phyloP scores from a whole-genome alignment of 2,113 vertebrate genomes.

The Osmerus eperlanus region DNA sequence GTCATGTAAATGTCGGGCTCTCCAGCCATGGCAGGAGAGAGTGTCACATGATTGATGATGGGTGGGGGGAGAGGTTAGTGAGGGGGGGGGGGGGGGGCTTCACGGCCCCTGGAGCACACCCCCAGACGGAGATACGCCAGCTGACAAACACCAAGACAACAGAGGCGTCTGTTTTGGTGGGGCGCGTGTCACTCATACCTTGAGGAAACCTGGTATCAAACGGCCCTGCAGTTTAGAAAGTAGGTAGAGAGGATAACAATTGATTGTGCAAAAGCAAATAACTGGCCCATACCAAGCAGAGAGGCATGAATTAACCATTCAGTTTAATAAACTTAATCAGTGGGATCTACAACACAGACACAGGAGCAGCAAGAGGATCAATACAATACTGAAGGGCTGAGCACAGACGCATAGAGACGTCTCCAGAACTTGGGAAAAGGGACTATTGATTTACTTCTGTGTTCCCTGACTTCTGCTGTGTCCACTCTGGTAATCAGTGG shows the following conservation, averaged over 20 bases:
- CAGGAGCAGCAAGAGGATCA: background rate
- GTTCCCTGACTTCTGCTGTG: constrained; percentile 4
- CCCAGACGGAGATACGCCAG: constrained; percentile 1
- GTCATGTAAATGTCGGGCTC: constrained; percentile 62
- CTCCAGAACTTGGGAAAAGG: background rate
- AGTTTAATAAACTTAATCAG: background rate
- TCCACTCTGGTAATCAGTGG: constrained; percentile 35
- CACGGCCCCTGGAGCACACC: constrained; percentile 55
- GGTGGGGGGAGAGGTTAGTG: constrained; percentile 77
- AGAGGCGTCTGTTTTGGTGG: too few relatives aligned
- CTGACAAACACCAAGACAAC: constrained; percentile 7
- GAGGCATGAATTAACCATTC: background rate
- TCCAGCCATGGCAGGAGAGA: constrained; percentile 61
- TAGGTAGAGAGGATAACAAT: too few relatives aligned
- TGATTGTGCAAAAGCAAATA: too few relatives aligned
- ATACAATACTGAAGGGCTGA: background rate
- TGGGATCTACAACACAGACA: background rate
- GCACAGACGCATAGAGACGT: background rate
- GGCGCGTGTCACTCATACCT: too few relatives aligned
- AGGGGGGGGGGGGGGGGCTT: constrained; percentile 55
- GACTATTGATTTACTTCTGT: background rate
- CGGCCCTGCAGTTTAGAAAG: too few relatives aligned
- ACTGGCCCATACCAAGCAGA: background rate
- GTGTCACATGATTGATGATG: constrained; percentile 82
- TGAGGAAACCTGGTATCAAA: too few relatives aligned